Base-by-base conservation (phyloP, 1,140 invertebrate genomes). In the Bombus superbus region DNA sequence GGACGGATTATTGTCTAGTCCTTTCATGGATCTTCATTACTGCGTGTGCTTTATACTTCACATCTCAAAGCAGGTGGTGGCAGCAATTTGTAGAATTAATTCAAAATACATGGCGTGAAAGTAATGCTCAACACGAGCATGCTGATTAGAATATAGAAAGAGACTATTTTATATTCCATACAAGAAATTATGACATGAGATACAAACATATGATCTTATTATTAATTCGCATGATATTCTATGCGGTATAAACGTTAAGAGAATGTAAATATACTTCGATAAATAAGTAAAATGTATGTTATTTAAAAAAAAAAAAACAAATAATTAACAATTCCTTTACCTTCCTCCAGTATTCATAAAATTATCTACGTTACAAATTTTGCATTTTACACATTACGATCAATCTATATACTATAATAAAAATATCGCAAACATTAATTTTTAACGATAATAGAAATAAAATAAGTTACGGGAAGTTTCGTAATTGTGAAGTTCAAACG, bases 81-180 rank as follows among this genome's bases (percentile, higher is more conserved):
- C 96, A 96, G 86, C 97, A 97, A 93, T 97, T 98, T 86, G 97
- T 98, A 1, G 98, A 99, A 93, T 97, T 97, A 91, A 96, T 99
- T 32, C 97, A 98, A 92, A 98, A 97, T 90, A 98, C 98, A 80
- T 99, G 98, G 98, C 96, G 97, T 80, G 98, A 99, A 95, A 98
- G 98, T 18, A 98, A 98, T 90, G 98, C 97, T 53, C 98, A 99
- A 92, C 98, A 98, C 93, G 97, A 97, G 93, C 97, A 97, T 93
- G 93, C 91, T 32, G 96, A 96, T 86, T 96, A 94, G 91, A 92
- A 9, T 11, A 13, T 78, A 38, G 32, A 64, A 53, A 77, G n/a
- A 53, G 25, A 83, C 6, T 83, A 53, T 40, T 53, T 83, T 10
- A 38, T 83, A 32, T 42, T 42, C 35, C 38, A 40, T 40, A 18